Evolutionary conservation across 1,140 invertebrate genomes (phyloP).

Genomic region (Drosophila setifemur): DNA sequence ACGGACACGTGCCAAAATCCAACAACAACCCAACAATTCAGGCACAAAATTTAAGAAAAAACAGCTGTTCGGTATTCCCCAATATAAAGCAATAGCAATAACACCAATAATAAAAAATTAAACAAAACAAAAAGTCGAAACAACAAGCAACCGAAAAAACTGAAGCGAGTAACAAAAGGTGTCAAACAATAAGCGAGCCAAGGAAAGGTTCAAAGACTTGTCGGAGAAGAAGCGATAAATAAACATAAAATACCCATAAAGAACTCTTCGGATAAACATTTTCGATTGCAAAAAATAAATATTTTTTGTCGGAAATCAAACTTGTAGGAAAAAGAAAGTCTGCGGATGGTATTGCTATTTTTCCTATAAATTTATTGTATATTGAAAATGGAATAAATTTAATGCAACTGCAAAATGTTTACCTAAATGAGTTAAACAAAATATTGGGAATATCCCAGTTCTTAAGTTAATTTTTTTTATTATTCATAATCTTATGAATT

Average conservation of each 20-base stretch:
- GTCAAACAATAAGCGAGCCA: conserved; percentile 49
- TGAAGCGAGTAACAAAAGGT: conserved; percentile 42
- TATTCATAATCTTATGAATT: too few species aligned
- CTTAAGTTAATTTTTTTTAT: conserved; percentile 19
- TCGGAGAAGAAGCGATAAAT: conserved; percentile 17
- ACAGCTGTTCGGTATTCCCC: conserved; percentile 61
- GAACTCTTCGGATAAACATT: conserved; percentile 11
- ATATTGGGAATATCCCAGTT: background rate
- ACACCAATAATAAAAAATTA: conserved; percentile 38
- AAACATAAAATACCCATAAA: conserved; percentile 31
- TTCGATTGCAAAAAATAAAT: background rate
- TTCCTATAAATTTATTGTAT: too few species aligned
- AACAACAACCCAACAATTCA: too few species aligned
- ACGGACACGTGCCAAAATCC: conserved; percentile 52
- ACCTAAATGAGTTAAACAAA: too few species aligned
- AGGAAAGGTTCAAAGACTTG: conserved; percentile 17
- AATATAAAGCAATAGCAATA: conserved; percentile 31
- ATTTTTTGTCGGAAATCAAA: too few species aligned
- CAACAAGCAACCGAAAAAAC: conserved; percentile 5
- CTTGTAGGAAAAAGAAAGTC: too few species aligned
- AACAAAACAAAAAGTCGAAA: conserved; percentile 23
- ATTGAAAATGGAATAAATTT: too few species aligned
- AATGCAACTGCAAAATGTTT: too few species aligned
- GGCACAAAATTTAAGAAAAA: conserved; percentile 7
- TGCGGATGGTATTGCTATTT: too few species aligned